A percentile compares a stretch with the other conserved stretches of the same genome.
Evolutionary conservation across 2,797 vertebrate species (phyloP).

Genomic region (Ciconia nigra): DNA sequence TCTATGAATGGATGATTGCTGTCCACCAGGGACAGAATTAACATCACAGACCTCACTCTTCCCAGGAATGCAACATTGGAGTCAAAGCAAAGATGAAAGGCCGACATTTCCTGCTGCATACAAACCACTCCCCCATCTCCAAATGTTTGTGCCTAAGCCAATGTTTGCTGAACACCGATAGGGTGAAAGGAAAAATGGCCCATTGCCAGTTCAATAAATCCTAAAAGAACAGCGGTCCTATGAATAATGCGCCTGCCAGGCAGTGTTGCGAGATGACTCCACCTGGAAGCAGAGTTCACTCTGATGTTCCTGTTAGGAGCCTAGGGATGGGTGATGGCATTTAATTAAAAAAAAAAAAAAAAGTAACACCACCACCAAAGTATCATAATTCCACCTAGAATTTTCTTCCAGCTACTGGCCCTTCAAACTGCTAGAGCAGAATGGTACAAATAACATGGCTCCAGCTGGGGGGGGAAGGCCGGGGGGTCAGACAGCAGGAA

Average conservation of each 20-base stretch:
- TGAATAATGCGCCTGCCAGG: not conserved
- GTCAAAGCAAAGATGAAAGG: constrained; percentile 17
- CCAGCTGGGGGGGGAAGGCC: not conserved
- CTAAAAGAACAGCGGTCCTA: not conserved
- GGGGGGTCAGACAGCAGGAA: not conserved
- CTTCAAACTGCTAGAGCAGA: not conserved
- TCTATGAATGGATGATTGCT: constrained; percentile 47
- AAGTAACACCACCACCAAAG: not conserved
- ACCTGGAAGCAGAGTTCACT: not conserved
- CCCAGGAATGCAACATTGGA: constrained; percentile 32
- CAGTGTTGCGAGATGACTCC: not conserved
- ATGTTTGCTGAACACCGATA: not conserved
- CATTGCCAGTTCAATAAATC: not conserved
- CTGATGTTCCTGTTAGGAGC: not conserved
- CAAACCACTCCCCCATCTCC: constrained; percentile 27
- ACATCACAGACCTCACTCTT: constrained; percentile 43
- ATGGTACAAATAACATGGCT: not conserved
- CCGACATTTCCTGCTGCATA: not conserved
- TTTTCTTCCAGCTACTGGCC: not conserved
- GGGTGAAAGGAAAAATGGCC: not conserved
- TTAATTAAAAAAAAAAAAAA: not conserved
- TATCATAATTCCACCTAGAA: not conserved
- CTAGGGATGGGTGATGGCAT: not conserved
- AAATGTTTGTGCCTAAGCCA: constrained; percentile 35
- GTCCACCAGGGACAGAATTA: constrained; percentile 9